Evolutionary conservation across 2,888 invertebrate species (phyloP).

Genomic region (Parascotia fuliginaria): DNA sequence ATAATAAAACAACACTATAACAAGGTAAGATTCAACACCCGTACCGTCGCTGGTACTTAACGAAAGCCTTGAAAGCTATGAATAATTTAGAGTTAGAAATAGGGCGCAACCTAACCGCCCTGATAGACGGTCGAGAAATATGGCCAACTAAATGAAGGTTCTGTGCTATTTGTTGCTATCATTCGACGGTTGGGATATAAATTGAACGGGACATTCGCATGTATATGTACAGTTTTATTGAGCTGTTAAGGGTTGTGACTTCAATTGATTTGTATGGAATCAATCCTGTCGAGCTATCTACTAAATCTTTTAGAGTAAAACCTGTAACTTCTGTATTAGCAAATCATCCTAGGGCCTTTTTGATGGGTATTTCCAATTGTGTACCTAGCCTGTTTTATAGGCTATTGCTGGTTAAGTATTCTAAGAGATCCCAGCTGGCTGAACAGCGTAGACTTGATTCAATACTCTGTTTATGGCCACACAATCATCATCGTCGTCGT

Average conservation of each 20-base stretch:
- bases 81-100: slow-evolving; percentile 76
- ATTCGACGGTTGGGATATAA: background rate
- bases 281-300: too few species aligned
- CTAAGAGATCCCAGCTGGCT: too few species aligned
- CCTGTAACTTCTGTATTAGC: too few species aligned
- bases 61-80: slow-evolving; percentile 63
- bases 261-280: too few species aligned
- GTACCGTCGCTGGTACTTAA: slow-evolving; percentile 55
- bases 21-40: slow-evolving; percentile 43
- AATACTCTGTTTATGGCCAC: too few species aligned
- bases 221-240: background rate
- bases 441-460: too few species aligned
- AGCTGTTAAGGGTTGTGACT: slow-evolving; percentile 13
- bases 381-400: too few species aligned
- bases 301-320: too few species aligned
- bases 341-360: too few species aligned
- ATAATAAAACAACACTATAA: slow-evolving; percentile 35
- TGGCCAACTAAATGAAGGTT: slow-evolving; percentile 29
- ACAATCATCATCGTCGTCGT: too few species aligned
- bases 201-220: background rate
- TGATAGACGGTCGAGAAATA: slow-evolving; percentile 42
- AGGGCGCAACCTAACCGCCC: slow-evolving; percentile 57
- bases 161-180: slow-evolving; percentile 23
- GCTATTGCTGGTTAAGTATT: too few species aligned
- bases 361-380: too few species aligned